Evolutionary conservation across 2,113 vertebrate genomes (phyloP), one percentile per base, ranked within the genome.

Genomic region (Nymphicus hollandicus): DNA sequence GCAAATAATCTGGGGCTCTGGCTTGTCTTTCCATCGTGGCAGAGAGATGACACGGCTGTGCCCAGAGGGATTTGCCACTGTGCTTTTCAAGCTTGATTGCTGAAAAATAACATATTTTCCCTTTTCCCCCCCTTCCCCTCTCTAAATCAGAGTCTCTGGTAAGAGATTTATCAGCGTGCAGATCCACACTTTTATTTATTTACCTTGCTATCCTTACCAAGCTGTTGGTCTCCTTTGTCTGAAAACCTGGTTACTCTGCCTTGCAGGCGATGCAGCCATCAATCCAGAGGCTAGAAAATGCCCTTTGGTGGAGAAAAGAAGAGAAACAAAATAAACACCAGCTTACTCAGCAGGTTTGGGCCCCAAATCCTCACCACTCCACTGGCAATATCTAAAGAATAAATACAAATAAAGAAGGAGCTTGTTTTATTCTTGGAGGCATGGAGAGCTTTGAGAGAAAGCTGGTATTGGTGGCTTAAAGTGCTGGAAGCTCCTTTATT

Each of bases 181-280:
- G 61, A 35, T 27, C 60, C 53, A 17, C 43, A 23, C 33, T 83
- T 91, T 86, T 68, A 79, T 83, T 91, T 87, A 56, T 79, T 87
- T 73, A 16, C 72, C 44, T 73, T 46, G 53, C 53, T 68, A 14
- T 82, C 33, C 4, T 87, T 61, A 72, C 58, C 41, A n/a, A 66
- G 70, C 58, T 71, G 77, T 65, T 1, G 6, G 37, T 47, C 77
- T 63, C 78, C 71, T 68, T 80, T 56, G 33, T 39, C 92, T 84
- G 79, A 79, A 79, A 63, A 79, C 28, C 28, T 1, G 0, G 79
- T 73, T 68, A n/a, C 1, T 11, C 43, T 46, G 76, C 50, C 1
- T 0, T 39, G 68, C 28, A 19, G 41, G 60, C 4, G 6, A 78
- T 28, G 20, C 52, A 39, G n/a, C 55, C 6, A 2, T 53, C 80